These are phyloP conservation scores for Poecile montanus DNA, from an alignment of 2,797 vertebrate species.

Conservation along the genomic window DNA sequence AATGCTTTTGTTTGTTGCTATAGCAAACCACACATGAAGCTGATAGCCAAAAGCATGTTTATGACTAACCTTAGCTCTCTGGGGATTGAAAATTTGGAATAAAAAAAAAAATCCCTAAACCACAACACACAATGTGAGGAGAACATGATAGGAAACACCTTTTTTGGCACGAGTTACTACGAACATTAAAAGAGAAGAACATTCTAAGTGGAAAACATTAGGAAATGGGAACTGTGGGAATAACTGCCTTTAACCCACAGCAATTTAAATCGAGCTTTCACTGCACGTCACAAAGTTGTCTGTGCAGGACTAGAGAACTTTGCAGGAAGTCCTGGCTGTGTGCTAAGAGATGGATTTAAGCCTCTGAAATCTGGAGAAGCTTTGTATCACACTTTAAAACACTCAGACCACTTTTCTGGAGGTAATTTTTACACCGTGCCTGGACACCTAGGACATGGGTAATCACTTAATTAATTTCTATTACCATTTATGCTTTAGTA, in stretches of 20 bases:
- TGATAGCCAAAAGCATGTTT: slow-evolving; percentile 62
- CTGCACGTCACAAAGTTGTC: not conserved
- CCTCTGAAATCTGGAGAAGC: not conserved
- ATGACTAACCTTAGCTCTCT: slow-evolving; percentile 66
- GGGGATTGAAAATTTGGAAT: slow-evolving; percentile 52
- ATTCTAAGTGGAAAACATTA: slow-evolving; percentile 50
- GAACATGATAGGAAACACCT: slow-evolving; percentile 67
- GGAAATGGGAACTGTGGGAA: slow-evolving; percentile 46
- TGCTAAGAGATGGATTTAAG: not conserved
- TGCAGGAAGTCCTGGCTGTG: not conserved
- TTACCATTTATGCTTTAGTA: not conserved
- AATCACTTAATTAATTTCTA: slow-evolving; percentile 11
- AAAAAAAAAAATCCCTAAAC: not conserved
- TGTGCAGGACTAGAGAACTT: not conserved
- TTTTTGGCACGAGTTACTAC: slow-evolving; percentile 30
- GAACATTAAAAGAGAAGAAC: slow-evolving; percentile 44
- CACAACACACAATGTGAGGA: slow-evolving; percentile 53
- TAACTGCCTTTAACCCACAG: not conserved
- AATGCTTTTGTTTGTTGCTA: slow-evolving; percentile 76
- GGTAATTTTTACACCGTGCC: not conserved
- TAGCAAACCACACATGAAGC: slow-evolving; percentile 68
- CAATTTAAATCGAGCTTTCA: not conserved
- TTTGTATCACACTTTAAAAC: slow-evolving; percentile 8
- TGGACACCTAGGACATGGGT: not conserved
- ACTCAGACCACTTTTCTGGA: not conserved